phyloP scores from a whole-genome alignment of 1,140 invertebrate genomes.

The Thrips palmi region DNA sequence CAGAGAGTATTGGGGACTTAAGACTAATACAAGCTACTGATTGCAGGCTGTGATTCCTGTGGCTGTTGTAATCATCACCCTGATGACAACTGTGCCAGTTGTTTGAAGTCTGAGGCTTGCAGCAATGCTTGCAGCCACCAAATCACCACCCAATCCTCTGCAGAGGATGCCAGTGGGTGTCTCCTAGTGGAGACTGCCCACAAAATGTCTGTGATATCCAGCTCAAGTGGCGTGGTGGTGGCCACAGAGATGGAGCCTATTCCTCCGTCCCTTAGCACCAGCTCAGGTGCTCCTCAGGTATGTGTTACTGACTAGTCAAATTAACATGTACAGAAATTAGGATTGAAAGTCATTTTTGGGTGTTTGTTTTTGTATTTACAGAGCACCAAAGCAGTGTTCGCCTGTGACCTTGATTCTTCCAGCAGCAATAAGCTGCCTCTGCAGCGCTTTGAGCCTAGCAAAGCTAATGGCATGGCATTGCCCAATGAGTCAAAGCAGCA shows the following conservation, averaged over 20 bases:
- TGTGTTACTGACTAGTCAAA: conserved; percentile 1
- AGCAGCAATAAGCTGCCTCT: conserved; percentile 18
- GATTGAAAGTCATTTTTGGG: too few species aligned
- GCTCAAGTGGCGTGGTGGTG: conserved; percentile 33
- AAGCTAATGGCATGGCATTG: conserved; percentile 1
- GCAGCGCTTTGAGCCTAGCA: conserved; percentile 13
- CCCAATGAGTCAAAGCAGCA: conserved; percentile 1
- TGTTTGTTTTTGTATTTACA: conserved; percentile 14
- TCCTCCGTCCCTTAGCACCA: conserved; percentile 25
- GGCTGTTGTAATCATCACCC: conserved; percentile 9
- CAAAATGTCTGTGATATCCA: conserved; percentile 50
- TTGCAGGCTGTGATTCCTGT: conserved; percentile 13
- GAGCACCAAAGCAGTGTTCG: conserved; percentile 14
- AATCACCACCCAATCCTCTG: conserved; percentile 16
- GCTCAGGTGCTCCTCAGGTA: conserved; percentile 9
- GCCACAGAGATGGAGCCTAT: conserved; percentile 13
- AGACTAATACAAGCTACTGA: not conserved
- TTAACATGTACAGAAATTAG: too few species aligned
- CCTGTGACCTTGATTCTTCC: conserved; percentile 16
- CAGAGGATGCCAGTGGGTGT: conserved; percentile 20
- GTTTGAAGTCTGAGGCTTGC: conserved; percentile 17
- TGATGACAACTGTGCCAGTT: conserved; percentile 11
- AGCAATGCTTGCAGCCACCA: conserved; percentile 27
- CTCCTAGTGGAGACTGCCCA: conserved; percentile 9
- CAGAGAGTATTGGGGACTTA: conserved; percentile 5